Base-by-base conservation (phyloP, 2,113 vertebrate genomes). In the Gambusia affinis region DNA sequence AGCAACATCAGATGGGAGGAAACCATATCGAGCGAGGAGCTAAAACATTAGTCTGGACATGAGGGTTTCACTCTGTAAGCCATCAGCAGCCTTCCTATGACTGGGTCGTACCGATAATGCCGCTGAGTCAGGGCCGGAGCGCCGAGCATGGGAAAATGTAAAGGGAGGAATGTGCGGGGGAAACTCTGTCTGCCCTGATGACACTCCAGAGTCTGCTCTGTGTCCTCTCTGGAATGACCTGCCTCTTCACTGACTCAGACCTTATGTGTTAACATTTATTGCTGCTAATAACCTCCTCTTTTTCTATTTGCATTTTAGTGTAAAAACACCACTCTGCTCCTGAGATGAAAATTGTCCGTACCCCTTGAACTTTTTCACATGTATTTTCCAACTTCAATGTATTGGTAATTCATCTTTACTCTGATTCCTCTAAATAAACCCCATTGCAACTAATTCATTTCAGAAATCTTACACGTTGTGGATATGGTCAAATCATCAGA, bases 101-200 rank as follows among this genome's bases (percentile, higher is more conserved):
- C 84, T 80, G 64, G 74, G 66, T 88, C 85, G 72, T 85, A 76
- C 85, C 68, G 86, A 88, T 87, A 86, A 87, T 86, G 83, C 71
- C 76, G 87, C 85, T 92, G 91, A 91, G 86, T 91, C 90, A 88
- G 92, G 79, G 70, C 78, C 76, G 14, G 73, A 79, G 91, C 87
- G 82, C 74, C 3, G 81, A 92, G 89, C 92, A 91, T 94, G 92
- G 92, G 92, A 94, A 94, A 93, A 87, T 90, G 76, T 80, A 89
- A 81, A 71, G 78, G 78, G 54, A 88, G 91, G 92, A 94, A 94
- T 94, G 90, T 93, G 87, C 65, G 88, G 81, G 92, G 35, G 82
- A 84, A 87, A 77, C 73, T 62, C 84, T 84, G 91, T 92, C 90
- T 92, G 85, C 72, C 62, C 78, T 82, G 85, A 92, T 86, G 92